Evolutionary conservation across 2,113 vertebrate species (phyloP).

Genomic region (Acanthochromis polyacanthus): DNA sequence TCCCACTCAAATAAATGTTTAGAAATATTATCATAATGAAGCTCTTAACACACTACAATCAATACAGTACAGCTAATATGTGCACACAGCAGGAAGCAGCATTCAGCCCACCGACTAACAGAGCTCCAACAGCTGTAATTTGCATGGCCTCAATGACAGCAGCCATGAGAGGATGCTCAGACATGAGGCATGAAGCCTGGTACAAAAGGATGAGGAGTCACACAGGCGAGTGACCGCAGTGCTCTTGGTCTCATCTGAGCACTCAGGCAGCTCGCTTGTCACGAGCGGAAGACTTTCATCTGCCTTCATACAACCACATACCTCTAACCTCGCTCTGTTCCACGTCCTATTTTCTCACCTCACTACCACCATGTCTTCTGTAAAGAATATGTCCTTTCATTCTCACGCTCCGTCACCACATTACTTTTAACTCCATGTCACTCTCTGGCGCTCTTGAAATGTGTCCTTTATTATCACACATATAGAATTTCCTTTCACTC

Average conservation of each 20-base stretch:
- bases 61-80: too few species aligned
- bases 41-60: too few species aligned
- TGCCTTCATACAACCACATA: not conserved
- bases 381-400: conserved; percentile 6
- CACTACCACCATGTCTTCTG: not conserved
- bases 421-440: conserved; percentile 1
- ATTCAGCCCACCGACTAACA: too few species aligned
- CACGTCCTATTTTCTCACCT: not conserved
- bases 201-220: not conserved
- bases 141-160: not conserved
- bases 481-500: not conserved
- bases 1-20: too few species aligned
- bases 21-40: too few species aligned
- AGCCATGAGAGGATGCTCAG: not conserved
- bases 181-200: conserved; percentile 20
- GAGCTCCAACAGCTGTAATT: conserved; percentile 1
- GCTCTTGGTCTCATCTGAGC: not conserved
- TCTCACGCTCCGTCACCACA: not conserved
- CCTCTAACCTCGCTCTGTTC: not conserved
- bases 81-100: too few species aligned
- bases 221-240: not conserved
- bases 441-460: not conserved
- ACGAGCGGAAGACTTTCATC: not conserved
- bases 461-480: conserved; percentile 6
- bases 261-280: not conserved